A percentile compares a stretch with the other conserved stretches of the same genome.
These are phyloP conservation scores for Kryphioiulus occultus DNA, from an alignment of 2,888 invertebrate genomes.

Conservation along the genomic window DNA sequence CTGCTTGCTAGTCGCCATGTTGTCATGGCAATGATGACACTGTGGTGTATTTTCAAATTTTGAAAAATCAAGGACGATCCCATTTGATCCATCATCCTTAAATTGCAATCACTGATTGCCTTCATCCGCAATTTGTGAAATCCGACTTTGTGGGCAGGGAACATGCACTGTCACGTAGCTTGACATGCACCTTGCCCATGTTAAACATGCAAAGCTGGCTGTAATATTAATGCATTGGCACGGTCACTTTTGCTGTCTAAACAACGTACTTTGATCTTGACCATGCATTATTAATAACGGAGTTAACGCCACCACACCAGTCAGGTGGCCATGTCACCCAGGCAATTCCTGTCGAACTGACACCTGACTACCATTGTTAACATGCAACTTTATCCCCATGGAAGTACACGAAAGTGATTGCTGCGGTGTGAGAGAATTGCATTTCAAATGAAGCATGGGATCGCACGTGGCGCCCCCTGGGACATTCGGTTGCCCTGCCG, in stretches of 20 bases:
- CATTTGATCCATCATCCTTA: too few species aligned
- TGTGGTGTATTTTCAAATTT: too few species aligned
- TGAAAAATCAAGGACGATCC: too few species aligned
- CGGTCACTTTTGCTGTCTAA: background rate
- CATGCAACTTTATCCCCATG: background rate
- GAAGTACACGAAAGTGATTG: background rate
- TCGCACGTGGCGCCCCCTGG: background rate
- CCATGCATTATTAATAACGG: constrained; percentile 11
- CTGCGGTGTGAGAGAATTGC: constrained; percentile 12
- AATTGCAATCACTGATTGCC: background rate
- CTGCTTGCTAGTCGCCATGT: too few species aligned
- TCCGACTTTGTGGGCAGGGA: background rate
- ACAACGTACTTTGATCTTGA: background rate
- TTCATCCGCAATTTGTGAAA: background rate
- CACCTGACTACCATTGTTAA: constrained; percentile 1
- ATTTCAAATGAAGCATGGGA: background rate
- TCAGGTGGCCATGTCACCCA: background rate
- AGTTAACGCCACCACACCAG: background rate
- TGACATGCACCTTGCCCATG: background rate
- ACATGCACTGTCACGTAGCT: background rate
- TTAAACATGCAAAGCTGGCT: background rate
- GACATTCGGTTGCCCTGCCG: background rate
- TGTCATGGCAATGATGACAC: too few species aligned
- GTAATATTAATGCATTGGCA: background rate
- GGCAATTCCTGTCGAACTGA: background rate